Conservation (phyloP, 2,888 invertebrate genomes). For the Catocala sponsa region DNA sequence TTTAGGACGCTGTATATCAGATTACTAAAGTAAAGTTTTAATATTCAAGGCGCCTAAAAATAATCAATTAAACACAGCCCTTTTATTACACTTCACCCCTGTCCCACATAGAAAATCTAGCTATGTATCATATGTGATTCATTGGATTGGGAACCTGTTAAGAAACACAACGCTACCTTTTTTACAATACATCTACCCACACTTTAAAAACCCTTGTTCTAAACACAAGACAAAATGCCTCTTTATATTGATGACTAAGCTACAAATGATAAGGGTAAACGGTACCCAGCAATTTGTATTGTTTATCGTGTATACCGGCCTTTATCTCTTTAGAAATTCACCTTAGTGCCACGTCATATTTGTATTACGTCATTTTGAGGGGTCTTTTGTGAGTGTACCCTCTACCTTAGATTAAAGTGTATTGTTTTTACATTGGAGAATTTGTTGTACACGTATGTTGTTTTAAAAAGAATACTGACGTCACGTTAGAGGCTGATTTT, state of each 20-base stretch:
- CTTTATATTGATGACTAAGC: slow-evolving; percentile 50
- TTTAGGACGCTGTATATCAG: too few relatives aligned
- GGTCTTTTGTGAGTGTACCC: slow-evolving; percentile 30
- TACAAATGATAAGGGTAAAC: slow-evolving; percentile 51
- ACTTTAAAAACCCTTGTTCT: slow-evolving; percentile 25
- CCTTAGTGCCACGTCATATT: slow-evolving; percentile 47
- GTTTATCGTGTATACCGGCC: slow-evolving; percentile 33
- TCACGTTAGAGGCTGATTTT: too few relatives aligned
- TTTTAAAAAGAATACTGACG: too few relatives aligned
- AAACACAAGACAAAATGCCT: slow-evolving; percentile 46
- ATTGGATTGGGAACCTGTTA: not conserved
- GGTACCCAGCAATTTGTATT: slow-evolving; percentile 46
- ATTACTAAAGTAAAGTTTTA: too few relatives aligned
- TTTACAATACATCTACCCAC: slow-evolving; percentile 14
- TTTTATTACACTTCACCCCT: too few relatives aligned
- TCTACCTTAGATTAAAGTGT: slow-evolving; percentile 21
- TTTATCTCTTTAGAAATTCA: slow-evolving; percentile 55
- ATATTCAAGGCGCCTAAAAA: too few relatives aligned
- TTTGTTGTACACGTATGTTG: too few relatives aligned
- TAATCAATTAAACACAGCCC: too few relatives aligned
- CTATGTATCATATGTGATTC: too few relatives aligned
- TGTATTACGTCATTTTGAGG: slow-evolving; percentile 39
- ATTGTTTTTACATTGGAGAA: not conserved
- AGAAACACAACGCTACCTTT: slow-evolving; percentile 3
- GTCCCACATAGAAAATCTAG: too few relatives aligned